These are phyloP conservation scores for Glaucopsyche alexis DNA, from an alignment of 2,888 invertebrate genomes.

Conservation along the genomic window DNA sequence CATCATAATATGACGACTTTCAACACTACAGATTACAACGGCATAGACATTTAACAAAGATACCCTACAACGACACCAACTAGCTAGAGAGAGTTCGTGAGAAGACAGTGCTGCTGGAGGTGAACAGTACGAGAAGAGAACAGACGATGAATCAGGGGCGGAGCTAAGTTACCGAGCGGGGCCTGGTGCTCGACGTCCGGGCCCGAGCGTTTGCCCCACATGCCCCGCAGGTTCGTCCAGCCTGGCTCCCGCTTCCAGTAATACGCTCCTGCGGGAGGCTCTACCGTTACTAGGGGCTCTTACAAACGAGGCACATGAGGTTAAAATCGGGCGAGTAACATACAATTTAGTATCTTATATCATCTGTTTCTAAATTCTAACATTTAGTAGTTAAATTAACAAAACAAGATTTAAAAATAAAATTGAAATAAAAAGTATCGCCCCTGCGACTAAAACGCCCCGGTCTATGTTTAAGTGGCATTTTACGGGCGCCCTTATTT, in stretches of 20 bases:
- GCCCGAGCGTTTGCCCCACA: constrained; percentile 86
- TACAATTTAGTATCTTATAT: background rate
- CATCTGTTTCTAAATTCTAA: background rate
- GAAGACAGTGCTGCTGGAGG: constrained; percentile 24
- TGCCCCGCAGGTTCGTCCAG: constrained; percentile 89
- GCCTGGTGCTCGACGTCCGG: constrained; percentile 58
- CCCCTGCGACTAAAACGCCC: background rate
- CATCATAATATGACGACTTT: no score
- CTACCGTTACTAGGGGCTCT: background rate
- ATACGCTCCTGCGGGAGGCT: constrained; percentile 77
- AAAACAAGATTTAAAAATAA: background rate
- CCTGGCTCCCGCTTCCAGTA: constrained; percentile 89
- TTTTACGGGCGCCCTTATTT: background rate
- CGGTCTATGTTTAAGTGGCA: background rate
- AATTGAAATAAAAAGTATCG: background rate
- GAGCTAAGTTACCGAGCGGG: constrained; percentile 38
- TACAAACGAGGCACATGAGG: background rate
- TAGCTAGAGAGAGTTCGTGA: background rate
- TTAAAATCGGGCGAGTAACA: background rate
- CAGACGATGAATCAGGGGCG: constrained; percentile 32
- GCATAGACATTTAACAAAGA: background rate
- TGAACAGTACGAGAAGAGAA: constrained; percentile 26
- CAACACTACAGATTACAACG: no score
- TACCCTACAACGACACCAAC: background rate
- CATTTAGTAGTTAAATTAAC: no score